Conservation (phyloP, 2,113 vertebrate species). For the Syngnathus scovelli region DNA sequence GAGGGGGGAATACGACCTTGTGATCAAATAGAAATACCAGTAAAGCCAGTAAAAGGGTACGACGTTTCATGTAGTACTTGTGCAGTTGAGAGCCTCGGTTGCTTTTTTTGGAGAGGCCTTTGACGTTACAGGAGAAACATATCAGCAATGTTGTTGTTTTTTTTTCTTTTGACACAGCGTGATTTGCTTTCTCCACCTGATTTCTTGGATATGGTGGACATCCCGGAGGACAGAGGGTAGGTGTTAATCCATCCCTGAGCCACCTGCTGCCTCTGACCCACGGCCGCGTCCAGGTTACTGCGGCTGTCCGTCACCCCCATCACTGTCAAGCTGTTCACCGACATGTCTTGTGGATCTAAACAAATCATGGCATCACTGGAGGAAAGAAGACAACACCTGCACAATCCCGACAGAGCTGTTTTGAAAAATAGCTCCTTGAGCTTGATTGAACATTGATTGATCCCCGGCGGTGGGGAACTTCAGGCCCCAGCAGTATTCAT, state of each 20-base stretch:
- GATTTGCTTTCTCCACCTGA: conserved; percentile 72
- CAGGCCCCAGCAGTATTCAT: too few species aligned
- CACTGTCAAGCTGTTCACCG: conserved; percentile 74
- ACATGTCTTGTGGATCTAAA: conserved; percentile 88
- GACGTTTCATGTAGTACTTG: conserved; percentile 96
- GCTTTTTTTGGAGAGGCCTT: conserved; percentile 92
- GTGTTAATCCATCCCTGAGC: conserved; percentile 97
- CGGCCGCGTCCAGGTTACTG: conserved; percentile 81
- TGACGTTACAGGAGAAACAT: conserved; percentile 29
- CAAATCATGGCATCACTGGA: not conserved
- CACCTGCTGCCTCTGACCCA: conserved; percentile 89
- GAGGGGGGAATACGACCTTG: not conserved
- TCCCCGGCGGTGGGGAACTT: too few species aligned
- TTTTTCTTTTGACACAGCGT: not conserved
- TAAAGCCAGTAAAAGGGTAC: conserved; percentile 84
- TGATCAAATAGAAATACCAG: conserved; percentile 68
- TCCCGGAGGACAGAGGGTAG: conserved; percentile 91
- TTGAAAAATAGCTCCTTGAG: not conserved
- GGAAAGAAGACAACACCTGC: not conserved
- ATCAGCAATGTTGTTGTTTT: not conserved
- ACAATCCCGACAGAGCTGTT: not conserved
- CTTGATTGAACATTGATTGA: not conserved
- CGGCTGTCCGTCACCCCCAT: conserved; percentile 74
- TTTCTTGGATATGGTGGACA: conserved; percentile 97
- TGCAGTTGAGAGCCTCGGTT: conserved; percentile 93